phyloP scores from a whole-genome alignment of 2,797 vertebrate genomes.

The Cynodonichthys magdalenae region DNA sequence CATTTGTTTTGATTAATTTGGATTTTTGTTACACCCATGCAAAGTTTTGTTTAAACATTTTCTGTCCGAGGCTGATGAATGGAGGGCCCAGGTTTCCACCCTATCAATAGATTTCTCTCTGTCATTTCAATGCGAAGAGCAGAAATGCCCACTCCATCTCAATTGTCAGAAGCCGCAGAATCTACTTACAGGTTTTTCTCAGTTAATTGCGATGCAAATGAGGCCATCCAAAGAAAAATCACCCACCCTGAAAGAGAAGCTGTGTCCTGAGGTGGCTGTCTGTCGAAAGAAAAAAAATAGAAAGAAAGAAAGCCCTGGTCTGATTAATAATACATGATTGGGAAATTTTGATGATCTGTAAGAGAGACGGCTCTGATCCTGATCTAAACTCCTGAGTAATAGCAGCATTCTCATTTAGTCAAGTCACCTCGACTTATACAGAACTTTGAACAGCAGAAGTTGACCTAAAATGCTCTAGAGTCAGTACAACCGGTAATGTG shows the following conservation, averaged over 20 bases:
- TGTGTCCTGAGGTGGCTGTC: conserved; percentile 48
- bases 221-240: conserved; percentile 72
- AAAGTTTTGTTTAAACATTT: not conserved
- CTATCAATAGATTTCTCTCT: conserved; percentile 55
- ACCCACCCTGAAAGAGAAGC: conserved; percentile 52
- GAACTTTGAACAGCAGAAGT: not conserved
- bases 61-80: conserved; percentile 3
- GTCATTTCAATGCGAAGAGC: conserved; percentile 49
- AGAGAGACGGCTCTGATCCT: conserved; percentile 61
- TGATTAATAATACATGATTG: conserved; percentile 74
- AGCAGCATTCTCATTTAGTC: not conserved
- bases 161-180: conserved; percentile 64
- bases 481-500: no score
- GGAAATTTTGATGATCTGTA: conserved; percentile 54
- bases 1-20: not conserved
- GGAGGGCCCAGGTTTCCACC: conserved; percentile 21
- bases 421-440: not conserved
- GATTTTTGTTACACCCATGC: not conserved
- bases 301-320: conserved; percentile 38
- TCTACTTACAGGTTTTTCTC: conserved; percentile 71
- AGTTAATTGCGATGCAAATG: conserved; percentile 76
- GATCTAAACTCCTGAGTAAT: conserved; percentile 47
- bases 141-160: conserved; percentile 63
- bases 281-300: conserved; percentile 37
- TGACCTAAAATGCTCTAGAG: not conserved